Evolutionary conservation across 1,140 invertebrate species (phyloP).

Genomic region (Oedothorax gibbosus): DNA sequence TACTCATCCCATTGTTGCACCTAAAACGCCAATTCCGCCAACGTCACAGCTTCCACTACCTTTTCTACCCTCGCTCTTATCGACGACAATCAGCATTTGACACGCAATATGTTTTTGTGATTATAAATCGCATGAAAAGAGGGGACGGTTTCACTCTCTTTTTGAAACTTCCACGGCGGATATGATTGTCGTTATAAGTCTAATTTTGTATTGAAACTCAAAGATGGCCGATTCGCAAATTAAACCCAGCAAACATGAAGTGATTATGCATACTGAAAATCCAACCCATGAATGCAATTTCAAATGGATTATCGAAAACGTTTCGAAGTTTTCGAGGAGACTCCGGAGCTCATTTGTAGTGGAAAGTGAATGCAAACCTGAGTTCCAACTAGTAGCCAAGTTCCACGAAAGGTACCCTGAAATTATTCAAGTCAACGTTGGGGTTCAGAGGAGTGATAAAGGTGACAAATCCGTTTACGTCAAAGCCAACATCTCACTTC

Average conservation of each 20-base stretch:
- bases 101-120: too few species aligned
- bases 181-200: too few species aligned
- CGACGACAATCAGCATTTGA: too few species aligned
- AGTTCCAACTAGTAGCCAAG: background rate
- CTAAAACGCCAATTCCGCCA: too few species aligned
- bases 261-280: background rate
- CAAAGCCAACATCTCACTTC: background rate
- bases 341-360: background rate
- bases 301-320: slow-evolving; percentile 6
- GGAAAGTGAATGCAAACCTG: background rate
- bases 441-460: background rate
- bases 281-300: background rate
- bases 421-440: background rate
- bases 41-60: too few species aligned
- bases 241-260: background rate
- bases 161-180: too few species aligned
- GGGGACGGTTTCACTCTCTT: too few species aligned
- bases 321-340: slow-evolving; percentile 7
- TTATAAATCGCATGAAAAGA: too few species aligned
- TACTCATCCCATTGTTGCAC: too few species aligned
- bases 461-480: background rate
- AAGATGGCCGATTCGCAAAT: background rate
- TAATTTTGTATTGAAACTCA: too few species aligned
- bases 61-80: too few species aligned
- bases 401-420: background rate